Conservation (phyloP, 2,888 invertebrate species). For the Pegoplata infirma region DNA sequence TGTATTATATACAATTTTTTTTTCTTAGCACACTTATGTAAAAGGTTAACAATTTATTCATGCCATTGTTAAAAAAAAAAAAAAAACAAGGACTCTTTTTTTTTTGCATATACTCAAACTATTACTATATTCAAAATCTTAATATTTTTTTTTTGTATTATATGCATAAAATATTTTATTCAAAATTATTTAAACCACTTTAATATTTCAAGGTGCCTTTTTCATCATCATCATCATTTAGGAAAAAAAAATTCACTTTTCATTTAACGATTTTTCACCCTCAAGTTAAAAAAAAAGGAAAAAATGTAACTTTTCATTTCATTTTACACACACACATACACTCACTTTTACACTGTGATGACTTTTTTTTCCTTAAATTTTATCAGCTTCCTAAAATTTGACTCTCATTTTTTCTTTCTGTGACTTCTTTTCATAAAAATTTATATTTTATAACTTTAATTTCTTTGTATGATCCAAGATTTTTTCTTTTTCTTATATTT, state of each 20-base stretch:
- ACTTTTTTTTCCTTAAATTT: slow-evolving; percentile 25
- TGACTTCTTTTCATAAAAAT: neutral
- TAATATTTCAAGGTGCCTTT: slow-evolving; percentile 59
- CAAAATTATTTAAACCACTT: slow-evolving; percentile 41
- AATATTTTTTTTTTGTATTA: slow-evolving; percentile 9
- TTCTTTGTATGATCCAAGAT: neutral
- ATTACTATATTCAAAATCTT: slow-evolving; percentile 11
- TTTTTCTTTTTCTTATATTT: slow-evolving; percentile 2
- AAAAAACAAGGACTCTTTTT: slow-evolving; percentile 1
- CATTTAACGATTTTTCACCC: slow-evolving; percentile 63
- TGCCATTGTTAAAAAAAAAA: slow-evolving; percentile 4
- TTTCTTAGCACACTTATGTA: slow-evolving; percentile 50
- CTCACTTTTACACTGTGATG: slow-evolving; percentile 43
- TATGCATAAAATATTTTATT: slow-evolving; percentile 1
- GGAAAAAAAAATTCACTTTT: slow-evolving; percentile 62
- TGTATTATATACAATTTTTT: slow-evolving; percentile 15
- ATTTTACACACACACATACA: slow-evolving; percentile 41
- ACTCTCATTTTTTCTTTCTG: slow-evolving; percentile 35
- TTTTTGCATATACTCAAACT: neutral
- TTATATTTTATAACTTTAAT: neutral
- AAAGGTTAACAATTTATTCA: slow-evolving; percentile 48
- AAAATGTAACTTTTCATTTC: slow-evolving; percentile 59
- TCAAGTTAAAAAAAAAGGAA: slow-evolving; percentile 49
- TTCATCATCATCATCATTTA: slow-evolving; percentile 36
- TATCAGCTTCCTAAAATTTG: slow-evolving; percentile 53